Percentiles rank a stretch among this genome's conserved stretches.
These are phyloP conservation scores for Nixonia krombeini DNA, from an alignment of 1,140 invertebrate genomes.

Conservation along the genomic window DNA sequence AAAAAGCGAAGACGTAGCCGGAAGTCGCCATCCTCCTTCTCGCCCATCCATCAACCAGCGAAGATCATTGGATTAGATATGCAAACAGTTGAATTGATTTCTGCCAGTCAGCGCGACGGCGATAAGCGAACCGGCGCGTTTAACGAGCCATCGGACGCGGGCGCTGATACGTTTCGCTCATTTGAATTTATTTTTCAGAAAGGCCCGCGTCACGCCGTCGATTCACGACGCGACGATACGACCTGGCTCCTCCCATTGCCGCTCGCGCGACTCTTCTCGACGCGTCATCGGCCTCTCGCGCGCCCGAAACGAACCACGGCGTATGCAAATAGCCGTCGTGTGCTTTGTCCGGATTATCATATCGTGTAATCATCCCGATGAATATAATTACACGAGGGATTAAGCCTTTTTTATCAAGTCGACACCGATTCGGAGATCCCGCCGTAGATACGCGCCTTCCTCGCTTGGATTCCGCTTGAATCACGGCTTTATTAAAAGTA, in stretches of 20 bases:
- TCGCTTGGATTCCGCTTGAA: too few relatives aligned
- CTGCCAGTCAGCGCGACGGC: conserved; percentile 55
- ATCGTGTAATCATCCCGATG: conserved; percentile 26
- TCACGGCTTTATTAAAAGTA: too few relatives aligned
- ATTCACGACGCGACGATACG: conserved; percentile 30
- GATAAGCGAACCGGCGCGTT: conserved; percentile 33
- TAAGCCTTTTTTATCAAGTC: conserved; percentile 6
- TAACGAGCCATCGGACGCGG: conserved; percentile 25
- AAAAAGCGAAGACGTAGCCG: too few relatives aligned
- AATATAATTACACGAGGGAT: conserved; percentile 18
- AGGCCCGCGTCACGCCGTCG: conserved; percentile 31
- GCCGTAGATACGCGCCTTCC: too few relatives aligned
- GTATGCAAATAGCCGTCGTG: conserved; percentile 26
- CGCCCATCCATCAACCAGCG: conserved; percentile 57
- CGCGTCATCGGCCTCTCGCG: conserved; percentile 21
- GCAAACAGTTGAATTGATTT: conserved; percentile 67
- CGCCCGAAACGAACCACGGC: conserved; percentile 35
- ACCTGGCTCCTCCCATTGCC: conserved; percentile 33
- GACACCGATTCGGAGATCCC: too few relatives aligned
- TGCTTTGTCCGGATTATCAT: conserved; percentile 31
- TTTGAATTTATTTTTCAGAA: conserved; percentile 17
- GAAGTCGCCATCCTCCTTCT: too few relatives aligned
- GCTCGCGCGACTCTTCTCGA: conserved; percentile 31
- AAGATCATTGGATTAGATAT: conserved; percentile 68
- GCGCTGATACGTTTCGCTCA: too few relatives aligned